Percentiles rank a stretch among this genome's conserved stretches.
phyloP scores from a whole-genome alignment of 2,113 vertebrate genomes.

The Pseudorasbora parva region DNA sequence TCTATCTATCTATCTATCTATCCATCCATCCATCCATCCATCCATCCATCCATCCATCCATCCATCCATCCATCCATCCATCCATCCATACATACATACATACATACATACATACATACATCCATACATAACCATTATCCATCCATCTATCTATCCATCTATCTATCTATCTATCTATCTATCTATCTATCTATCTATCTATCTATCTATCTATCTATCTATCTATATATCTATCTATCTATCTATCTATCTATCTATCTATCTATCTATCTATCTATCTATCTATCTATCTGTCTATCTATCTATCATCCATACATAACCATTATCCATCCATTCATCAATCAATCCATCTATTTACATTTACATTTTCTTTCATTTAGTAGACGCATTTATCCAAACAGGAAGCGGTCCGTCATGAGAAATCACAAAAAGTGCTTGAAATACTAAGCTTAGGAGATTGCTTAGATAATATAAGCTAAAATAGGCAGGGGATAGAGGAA shows the following conservation, averaged over 20 bases:
- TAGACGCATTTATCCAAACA: no score
- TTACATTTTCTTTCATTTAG: no score
- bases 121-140: background rate
- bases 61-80: background rate
- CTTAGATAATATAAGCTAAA: no score
- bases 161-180: background rate
- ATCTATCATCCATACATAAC: background rate
- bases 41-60: background rate
- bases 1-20: fast-evolving
- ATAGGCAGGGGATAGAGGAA: no score
- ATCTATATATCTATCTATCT: background rate
- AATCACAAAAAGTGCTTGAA: no score
- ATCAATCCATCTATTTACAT: no score
- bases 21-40: background rate
- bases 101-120: background rate
- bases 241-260: background rate
- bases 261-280: no score
- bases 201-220: background rate
- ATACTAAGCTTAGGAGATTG: no score
- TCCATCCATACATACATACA: background rate
- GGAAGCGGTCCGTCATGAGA: no score
- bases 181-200: background rate
- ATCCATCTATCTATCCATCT: background rate
- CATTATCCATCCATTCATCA: no score
- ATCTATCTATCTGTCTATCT: no score